Conservation (phyloP, 2,888 invertebrate species). For the Anthrax anthrax region DNA sequence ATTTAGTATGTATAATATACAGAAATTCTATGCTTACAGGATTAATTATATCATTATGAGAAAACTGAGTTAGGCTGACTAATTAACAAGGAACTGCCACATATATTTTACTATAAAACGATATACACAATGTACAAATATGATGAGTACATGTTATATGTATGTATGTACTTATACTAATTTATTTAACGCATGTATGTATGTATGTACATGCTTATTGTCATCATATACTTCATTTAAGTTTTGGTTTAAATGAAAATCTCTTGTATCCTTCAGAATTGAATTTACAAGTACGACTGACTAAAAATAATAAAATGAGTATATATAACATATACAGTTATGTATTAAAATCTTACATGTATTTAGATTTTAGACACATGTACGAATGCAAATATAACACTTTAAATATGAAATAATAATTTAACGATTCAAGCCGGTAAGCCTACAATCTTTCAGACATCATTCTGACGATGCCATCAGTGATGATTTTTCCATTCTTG, state of each 20-base stretch:
- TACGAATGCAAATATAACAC: no score
- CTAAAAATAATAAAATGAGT: not conserved
- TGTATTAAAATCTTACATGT: not conserved
- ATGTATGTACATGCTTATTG: not conserved
- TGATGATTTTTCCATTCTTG: conserved; percentile 5
- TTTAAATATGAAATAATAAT: not conserved
- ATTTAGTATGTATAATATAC: no score
- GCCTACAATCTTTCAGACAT: not conserved
- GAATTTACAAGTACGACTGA: not conserved
- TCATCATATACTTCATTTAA: not conserved
- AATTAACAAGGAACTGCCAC: conserved; percentile 9
- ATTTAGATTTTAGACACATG: no score
- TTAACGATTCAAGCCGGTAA: not conserved
- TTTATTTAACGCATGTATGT: no score
- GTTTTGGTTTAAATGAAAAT: conserved; percentile 5
- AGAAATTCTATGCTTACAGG: conserved; percentile 34
- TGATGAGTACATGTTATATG: no score
- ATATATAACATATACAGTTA: not conserved
- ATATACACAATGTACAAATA: no score
- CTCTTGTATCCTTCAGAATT: conserved; percentile 6
- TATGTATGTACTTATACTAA: no score
- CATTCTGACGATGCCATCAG: not conserved
- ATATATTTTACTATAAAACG: not conserved
- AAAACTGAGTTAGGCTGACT: conserved; percentile 15
- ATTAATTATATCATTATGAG: conserved; percentile 35